Evolutionary conservation across 2,113 vertebrate genomes (phyloP).

Genomic region (Dromas ardeola): DNA sequence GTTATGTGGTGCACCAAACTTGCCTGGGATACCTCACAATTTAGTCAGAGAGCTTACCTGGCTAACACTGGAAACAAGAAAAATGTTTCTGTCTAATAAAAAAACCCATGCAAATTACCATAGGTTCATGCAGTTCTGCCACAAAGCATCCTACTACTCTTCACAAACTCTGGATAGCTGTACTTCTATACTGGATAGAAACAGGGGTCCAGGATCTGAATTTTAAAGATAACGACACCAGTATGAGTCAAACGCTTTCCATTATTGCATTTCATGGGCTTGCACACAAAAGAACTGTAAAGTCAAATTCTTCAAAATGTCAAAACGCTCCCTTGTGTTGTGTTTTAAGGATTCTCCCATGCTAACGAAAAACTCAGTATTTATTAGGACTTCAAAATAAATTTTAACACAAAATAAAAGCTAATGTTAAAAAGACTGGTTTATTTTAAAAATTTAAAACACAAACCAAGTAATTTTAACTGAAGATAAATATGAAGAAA

Average conservation of each 20-base stretch:
- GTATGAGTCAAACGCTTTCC: neutral
- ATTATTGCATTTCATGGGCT: neutral
- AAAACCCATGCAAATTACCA: neutral
- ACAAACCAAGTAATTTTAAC: neutral
- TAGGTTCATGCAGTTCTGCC: neutral
- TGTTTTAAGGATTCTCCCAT: neutral
- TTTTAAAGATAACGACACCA: neutral
- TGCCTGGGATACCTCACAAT: neutral
- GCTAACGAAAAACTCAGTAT: neutral
- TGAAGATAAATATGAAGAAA: neutral
- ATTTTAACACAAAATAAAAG: neutral
- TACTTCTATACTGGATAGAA: neutral
- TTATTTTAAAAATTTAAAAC: neutral
- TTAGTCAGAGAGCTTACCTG: neutral
- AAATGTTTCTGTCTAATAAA: neutral
- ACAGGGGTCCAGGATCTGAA: neutral
- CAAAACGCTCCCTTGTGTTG: neutral
- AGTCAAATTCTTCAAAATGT: neutral
- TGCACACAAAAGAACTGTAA: neutral
- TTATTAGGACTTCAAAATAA: neutral
- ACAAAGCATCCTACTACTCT: neutral
- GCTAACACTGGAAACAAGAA: neutral
- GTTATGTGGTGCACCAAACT: neutral
- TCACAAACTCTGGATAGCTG: neutral
- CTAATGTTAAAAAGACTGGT: neutral